These are phyloP conservation scores for Narcine bancroftii DNA, from an alignment of 2,113 vertebrate genomes.

Conservation along the genomic window DNA sequence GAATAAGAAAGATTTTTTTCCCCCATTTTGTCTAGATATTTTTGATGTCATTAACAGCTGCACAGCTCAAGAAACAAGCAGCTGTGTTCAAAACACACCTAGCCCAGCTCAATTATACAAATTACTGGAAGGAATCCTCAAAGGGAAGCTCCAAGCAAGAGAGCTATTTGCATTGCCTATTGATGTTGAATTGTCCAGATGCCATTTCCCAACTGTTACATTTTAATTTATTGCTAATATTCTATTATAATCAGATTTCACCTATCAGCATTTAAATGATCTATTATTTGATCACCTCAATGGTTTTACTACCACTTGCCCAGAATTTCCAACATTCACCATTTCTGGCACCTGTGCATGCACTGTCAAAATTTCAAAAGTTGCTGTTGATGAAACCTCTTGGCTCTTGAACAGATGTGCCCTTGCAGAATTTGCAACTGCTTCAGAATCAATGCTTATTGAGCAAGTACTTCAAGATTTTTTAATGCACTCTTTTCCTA, in stretches of 20 bases:
- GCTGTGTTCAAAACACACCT: slow-evolving; percentile 29
- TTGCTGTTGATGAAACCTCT: too few relatives aligned
- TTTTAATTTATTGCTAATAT: slow-evolving; percentile 4
- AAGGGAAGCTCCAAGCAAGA: not conserved
- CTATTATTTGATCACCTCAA: not conserved
- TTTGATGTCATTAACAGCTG: not conserved
- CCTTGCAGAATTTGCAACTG: too few relatives aligned
- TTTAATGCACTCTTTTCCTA: too few relatives aligned
- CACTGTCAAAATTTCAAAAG: too few relatives aligned
- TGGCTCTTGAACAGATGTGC: too few relatives aligned
- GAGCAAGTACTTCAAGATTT: too few relatives aligned
- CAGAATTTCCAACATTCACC: too few relatives aligned
- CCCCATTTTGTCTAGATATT: not conserved
- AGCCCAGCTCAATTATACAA: slow-evolving; percentile 1
- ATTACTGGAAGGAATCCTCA: not conserved
- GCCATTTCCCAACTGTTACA: not conserved
- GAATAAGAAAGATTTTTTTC: not conserved
- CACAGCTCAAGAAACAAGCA: slow-evolving; percentile 16
- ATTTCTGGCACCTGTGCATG: too few relatives aligned
- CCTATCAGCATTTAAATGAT: not conserved
- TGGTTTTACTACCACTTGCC: too few relatives aligned
- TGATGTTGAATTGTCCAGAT: not conserved
- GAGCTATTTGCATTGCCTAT: not conserved
- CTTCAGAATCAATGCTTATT: too few relatives aligned
- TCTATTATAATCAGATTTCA: not conserved